Evolutionary conservation across 2,113 vertebrate species (phyloP).

Genomic region (Semicossyphus pulcher): DNA sequence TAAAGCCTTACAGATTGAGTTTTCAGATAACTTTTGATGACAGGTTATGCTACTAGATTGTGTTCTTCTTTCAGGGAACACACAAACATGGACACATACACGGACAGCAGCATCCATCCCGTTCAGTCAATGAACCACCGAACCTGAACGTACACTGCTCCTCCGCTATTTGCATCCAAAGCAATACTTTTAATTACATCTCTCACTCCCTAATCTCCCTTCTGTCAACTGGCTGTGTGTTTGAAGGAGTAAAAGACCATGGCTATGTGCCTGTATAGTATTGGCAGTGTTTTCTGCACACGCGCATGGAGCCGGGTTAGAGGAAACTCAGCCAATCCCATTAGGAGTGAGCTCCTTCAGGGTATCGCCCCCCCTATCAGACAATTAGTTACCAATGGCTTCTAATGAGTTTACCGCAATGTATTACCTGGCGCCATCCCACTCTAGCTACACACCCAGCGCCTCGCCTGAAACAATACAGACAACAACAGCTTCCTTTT

Average conservation of each 20-base stretch:
- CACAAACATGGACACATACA: not conserved
- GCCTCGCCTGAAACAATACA: not conserved
- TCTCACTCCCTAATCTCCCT: constrained; percentile 5
- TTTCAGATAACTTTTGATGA: constrained; percentile 27
- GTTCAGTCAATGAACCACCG: not conserved
- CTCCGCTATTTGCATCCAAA: constrained; percentile 12
- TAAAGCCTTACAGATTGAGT: no score
- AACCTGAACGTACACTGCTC: constrained; percentile 8
- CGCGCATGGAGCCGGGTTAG: not conserved
- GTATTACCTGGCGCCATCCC: constrained; percentile 79
- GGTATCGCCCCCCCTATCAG: constrained; percentile 70
- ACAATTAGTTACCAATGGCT: constrained; percentile 82
- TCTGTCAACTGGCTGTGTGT: constrained; percentile 10
- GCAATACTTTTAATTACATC: constrained; percentile 33
- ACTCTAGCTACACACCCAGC: constrained; percentile 52
- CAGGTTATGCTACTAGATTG: constrained; percentile 10
- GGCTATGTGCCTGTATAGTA: constrained; percentile 47
- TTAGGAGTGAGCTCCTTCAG: constrained; percentile 77
- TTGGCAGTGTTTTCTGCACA: constrained; percentile 42
- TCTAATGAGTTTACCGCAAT: constrained; percentile 80
- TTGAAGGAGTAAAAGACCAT: constrained; percentile 62
- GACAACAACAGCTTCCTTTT: constrained; percentile 25
- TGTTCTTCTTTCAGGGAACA: constrained; percentile 9
- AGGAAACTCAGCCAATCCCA: constrained; percentile 76
- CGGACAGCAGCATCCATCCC: not conserved